Conservation (phyloP, 2,797 vertebrate genomes). For the Lycodopsis pacificus region DNA sequence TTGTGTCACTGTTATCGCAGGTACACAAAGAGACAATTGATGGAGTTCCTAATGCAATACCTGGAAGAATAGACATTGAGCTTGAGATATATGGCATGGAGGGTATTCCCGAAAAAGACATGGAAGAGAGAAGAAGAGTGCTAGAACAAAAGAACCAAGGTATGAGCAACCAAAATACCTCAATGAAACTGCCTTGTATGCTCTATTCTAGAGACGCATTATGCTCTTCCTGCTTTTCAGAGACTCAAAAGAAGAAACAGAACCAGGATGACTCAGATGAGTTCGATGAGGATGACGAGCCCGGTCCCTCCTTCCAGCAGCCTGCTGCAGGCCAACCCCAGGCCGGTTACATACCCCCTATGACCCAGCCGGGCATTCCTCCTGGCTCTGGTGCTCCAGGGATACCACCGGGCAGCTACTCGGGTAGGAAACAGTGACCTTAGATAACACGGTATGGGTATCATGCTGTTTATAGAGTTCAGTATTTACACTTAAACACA, state of each 20-base stretch:
- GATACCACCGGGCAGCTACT: conserved; percentile 88
- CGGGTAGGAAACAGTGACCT: conserved; percentile 36
- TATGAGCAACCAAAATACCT: conserved; percentile 37
- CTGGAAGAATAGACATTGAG: conserved; percentile 94
- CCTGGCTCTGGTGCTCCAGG: conserved; percentile 87
- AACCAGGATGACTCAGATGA: conserved; percentile 93
- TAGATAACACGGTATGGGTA: not conserved
- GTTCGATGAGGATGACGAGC: conserved; percentile 92
- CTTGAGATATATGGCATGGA: conserved; percentile 98
- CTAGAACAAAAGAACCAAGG: conserved; percentile 96
- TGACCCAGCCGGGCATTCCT: conserved; percentile 90
- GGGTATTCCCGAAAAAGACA: conserved; percentile 96
- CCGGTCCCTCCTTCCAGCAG: conserved; percentile 92
- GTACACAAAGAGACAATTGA: conserved; percentile 97
- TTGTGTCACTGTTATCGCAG: conserved; percentile 64
- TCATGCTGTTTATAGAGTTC: not conserved
- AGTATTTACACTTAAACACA: not conserved
- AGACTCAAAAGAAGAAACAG: conserved; percentile 93
- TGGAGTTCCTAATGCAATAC: conserved; percentile 95
- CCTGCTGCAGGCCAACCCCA: conserved; percentile 88
- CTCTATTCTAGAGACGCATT: not conserved
- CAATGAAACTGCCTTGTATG: fast-evolving
- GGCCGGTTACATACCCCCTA: conserved; percentile 87
- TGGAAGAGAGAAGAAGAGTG: conserved; percentile 92
- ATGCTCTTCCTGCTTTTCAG: conserved; percentile 57